phyloP scores from a whole-genome alignment of 2,797 vertebrate genomes.

The Typhlichthys eigenmanni region DNA sequence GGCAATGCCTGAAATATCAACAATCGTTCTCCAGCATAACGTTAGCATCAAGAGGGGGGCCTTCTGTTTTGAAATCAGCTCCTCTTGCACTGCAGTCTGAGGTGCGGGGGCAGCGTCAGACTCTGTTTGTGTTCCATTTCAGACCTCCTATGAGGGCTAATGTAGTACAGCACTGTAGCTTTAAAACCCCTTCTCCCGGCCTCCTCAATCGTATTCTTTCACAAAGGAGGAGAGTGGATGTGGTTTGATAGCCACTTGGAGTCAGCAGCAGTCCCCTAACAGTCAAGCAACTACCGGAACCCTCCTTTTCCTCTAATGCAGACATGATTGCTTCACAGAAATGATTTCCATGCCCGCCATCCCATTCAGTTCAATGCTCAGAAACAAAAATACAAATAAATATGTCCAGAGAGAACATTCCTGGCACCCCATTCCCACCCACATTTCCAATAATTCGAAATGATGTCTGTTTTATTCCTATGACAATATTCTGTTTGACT shows the following conservation, averaged over 20 bases:
- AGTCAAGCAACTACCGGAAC: slow-evolving; percentile 23
- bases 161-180: no score
- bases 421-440: slow-evolving; percentile 10
- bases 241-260: slow-evolving; percentile 43
- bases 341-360: slow-evolving; percentile 34
- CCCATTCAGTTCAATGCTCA: slow-evolving; percentile 35
- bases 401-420: slow-evolving; percentile 4
- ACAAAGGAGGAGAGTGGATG: slow-evolving; percentile 25
- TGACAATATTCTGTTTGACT: no score
- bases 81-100: no score
- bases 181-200: no score
- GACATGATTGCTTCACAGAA: slow-evolving; percentile 53
- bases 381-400: neutral
- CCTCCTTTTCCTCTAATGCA: slow-evolving; percentile 46
- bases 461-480: no score
- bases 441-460: neutral
- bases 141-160: no score
- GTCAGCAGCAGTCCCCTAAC: slow-evolving; percentile 29
- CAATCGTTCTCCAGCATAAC: no score
- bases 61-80: no score
- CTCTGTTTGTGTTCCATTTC: no score
- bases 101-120: no score
- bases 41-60: no score
- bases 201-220: neutral
- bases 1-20: no score